Base-by-base conservation (phyloP, 2,797 vertebrate genomes). In the Ctenopoma kingsleyae region DNA sequence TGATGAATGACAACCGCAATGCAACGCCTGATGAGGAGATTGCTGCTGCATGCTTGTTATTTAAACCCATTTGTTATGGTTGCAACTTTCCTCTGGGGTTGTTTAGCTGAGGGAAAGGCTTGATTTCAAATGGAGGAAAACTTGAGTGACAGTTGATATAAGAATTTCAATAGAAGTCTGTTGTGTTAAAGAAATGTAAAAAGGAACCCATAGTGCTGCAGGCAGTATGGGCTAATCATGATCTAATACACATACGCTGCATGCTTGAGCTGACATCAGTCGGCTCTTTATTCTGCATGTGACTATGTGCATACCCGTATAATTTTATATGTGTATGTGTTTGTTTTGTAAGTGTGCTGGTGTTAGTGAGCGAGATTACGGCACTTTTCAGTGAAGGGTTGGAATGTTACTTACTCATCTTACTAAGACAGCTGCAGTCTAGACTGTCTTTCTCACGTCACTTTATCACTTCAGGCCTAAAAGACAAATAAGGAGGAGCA, bases 361-460 rank as follows among this genome's bases (percentile, higher is more conserved):
- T 59, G 17, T 75, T 38, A 65, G 53, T 16, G 71, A 48, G 59
- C 51, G 54, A 54, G 69, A 71, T 74, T 76, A 67, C 80, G 61
- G 58, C 54, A 62, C 63, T 84, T 83, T 74, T 81, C 57, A 62
- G 77, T 59, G 74, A 69, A 63, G 77, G 65, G 64, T 86, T 87
- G 89, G 83, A 91, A 88, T 71, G 82, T 71, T 80, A 79, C 67
- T 8, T 40, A 53, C 51, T 1, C 50, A 90, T 80, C 67, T 8
- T 40, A 53, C 51, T 1, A 52, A 90, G 88, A 92, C 91, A 93
- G 91, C 92, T 94, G 91, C 91, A 84, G 92, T 92, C 91, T 92
- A 88, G 91, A 92, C 92, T 85, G 88, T 89, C 91, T 76, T 77
- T 85, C 85, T 84, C 74, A 44, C 35, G 52, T 87, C 84, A 82